Evolutionary conservation across 2,888 invertebrate species (phyloP).

Genomic region (Aphodius sticticus): DNA sequence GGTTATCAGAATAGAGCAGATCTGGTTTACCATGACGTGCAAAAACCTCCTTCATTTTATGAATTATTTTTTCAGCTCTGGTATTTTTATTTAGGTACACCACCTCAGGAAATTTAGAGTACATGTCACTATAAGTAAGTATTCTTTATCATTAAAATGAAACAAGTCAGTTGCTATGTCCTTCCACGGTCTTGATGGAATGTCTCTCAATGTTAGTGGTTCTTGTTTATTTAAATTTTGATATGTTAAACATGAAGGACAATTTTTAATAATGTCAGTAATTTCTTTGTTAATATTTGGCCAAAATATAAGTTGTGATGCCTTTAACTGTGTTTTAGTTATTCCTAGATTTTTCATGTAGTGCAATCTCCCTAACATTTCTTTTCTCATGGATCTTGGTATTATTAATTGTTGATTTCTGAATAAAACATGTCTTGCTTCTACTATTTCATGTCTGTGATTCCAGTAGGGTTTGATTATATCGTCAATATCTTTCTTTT

Average conservation of each 20-base stretch:
- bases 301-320: constrained; percentile 44
- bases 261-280: constrained; percentile 40
- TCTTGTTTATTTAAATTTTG: constrained; percentile 40
- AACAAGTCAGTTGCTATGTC: constrained; percentile 44
- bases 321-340: constrained; percentile 41
- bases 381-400: constrained; percentile 40
- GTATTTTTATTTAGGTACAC: constrained; percentile 35
- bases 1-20: constrained; percentile 42
- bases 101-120: constrained; percentile 46
- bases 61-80: constrained; percentile 40
- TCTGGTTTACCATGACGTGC: constrained; percentile 43
- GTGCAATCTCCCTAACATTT: constrained; percentile 43
- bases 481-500: background rate
- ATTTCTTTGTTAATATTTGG: constrained; percentile 44
- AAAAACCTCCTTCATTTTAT: constrained; percentile 42
- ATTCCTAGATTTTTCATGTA: constrained; percentile 46
- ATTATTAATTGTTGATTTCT: constrained; percentile 37
- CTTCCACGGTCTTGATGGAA: constrained; percentile 44
- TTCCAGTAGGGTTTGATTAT: background rate
- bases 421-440: background rate
- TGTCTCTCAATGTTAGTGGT: constrained; percentile 39
- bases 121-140: constrained; percentile 44
- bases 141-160: constrained; percentile 39
- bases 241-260: constrained; percentile 43
- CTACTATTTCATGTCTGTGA: constrained; percentile 16